Conservation (phyloP, 2,888 invertebrate genomes). For the Drosophila anomalata region DNA sequence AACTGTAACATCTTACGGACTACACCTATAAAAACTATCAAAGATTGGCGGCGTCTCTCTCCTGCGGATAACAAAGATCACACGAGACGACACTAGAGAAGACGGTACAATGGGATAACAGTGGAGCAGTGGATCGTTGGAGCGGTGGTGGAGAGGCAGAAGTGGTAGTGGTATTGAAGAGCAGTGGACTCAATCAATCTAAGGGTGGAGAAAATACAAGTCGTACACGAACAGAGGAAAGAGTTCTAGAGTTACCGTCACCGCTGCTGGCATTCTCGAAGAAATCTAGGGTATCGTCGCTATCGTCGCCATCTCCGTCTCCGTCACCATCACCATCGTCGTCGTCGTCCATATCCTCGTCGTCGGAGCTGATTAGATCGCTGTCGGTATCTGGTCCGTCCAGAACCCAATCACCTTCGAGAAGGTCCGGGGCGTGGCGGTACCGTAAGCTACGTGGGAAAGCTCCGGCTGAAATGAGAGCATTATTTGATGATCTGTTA, state of each 20-base stretch:
- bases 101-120: slow-evolving; percentile 26
- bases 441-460: slow-evolving; percentile 68
- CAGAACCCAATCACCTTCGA: slow-evolving; percentile 58
- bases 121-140: slow-evolving; percentile 6
- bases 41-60: slow-evolving; percentile 16
- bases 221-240: slow-evolving; percentile 17
- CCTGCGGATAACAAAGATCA: slow-evolving; percentile 17
- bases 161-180: slow-evolving; percentile 3
- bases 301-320: slow-evolving; percentile 40
- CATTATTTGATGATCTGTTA: background rate
- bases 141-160: slow-evolving; percentile 14
- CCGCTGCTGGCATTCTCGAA: slow-evolving; percentile 43
- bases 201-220: slow-evolving; percentile 20
- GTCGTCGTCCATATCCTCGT: slow-evolving; percentile 62
- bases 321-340: slow-evolving; percentile 56
- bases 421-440: slow-evolving; percentile 62
- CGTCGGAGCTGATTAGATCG: slow-evolving; percentile 44
- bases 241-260: slow-evolving; percentile 48
- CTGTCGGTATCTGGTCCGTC: slow-evolving; percentile 40
- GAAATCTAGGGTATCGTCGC: slow-evolving; percentile 10
- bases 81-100: slow-evolving; percentile 8
- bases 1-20: slow-evolving; percentile 50
- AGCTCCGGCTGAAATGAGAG: slow-evolving; percentile 63
- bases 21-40: slow-evolving; percentile 15
- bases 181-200: slow-evolving; percentile 58